Conservation (phyloP, 2,113 vertebrate genomes). For the Phalacrocorax pelagicus region DNA sequence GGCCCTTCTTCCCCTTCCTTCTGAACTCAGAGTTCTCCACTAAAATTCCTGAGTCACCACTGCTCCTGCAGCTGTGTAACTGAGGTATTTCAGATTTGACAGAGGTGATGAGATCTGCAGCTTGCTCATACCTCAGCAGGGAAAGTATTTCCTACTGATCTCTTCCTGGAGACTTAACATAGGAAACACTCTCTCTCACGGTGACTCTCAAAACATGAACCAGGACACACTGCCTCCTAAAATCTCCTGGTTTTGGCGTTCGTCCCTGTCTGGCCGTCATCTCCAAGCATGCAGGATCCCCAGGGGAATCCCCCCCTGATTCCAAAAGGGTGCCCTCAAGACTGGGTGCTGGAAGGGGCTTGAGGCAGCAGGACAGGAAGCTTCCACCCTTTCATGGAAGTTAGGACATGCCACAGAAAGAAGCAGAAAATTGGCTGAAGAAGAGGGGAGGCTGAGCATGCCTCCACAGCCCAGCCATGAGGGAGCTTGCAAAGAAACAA, state of each 20-base stretch:
- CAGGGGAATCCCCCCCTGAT: background rate
- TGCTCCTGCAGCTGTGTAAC: background rate
- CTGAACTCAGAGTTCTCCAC: background rate
- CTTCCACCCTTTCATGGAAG: background rate
- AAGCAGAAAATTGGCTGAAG: background rate
- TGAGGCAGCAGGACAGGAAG: background rate
- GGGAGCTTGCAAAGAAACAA: background rate
- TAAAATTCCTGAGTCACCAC: background rate
- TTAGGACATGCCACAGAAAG: background rate
- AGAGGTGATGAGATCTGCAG: background rate
- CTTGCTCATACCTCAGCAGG: background rate
- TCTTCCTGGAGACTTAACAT: background rate
- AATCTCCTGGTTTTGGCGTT: background rate
- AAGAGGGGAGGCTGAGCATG: background rate
- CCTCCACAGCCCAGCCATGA: background rate
- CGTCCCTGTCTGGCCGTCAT: too few species aligned
- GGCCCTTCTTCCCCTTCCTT: background rate
- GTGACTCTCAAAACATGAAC: background rate
- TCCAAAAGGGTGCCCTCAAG: background rate
- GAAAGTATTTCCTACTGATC: background rate
- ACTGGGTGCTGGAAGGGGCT: fast-evolving
- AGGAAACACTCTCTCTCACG: background rate
- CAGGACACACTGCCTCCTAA: background rate
- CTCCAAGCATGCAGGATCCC: background rate
- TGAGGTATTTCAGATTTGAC: background rate